Evolutionary conservation across 2,113 vertebrate species (phyloP).

Genomic region (Arvicanthis niloticus): DNA sequence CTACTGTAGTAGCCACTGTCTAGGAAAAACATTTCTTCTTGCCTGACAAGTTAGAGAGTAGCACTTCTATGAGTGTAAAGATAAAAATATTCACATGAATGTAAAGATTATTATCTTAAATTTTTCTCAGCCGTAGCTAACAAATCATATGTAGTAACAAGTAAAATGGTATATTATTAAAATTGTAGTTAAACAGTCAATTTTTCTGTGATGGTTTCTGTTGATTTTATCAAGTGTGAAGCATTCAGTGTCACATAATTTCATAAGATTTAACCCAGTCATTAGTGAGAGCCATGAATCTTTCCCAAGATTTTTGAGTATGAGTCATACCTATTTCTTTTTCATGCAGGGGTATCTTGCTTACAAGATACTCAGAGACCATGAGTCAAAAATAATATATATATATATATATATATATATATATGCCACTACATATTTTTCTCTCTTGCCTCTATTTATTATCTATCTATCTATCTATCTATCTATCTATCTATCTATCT

Average conservation of each 20-base stretch:
- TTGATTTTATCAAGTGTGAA: conserved; percentile 39
- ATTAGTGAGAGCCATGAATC: background rate
- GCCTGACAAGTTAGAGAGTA: background rate
- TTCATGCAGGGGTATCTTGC: background rate
- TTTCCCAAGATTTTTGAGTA: conserved; percentile 12
- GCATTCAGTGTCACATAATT: background rate
- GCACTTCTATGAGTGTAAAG: background rate
- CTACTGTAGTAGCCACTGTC: no score
- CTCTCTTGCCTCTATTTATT: background rate
- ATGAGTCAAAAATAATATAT: background rate
- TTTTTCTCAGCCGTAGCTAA: conserved; percentile 12
- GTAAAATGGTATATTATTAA: background rate
- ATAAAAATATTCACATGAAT: conserved; percentile 46
- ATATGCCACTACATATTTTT: background rate
- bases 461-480: background rate
- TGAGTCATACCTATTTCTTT: background rate
- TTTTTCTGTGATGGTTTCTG: background rate
- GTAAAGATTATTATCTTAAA: conserved; percentile 11
- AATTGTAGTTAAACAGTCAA: conserved; percentile 50
- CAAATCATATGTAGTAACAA: background rate
- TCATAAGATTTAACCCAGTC: background rate
- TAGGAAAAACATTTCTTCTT: background rate
- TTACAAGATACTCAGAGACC: background rate
- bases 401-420: conserved; percentile 13
- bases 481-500: background rate